Evolutionary conservation across 2,797 vertebrate species (phyloP), one percentile per base, ranked within the genome.

Genomic region (Acanthurus leucopareius): DNA sequence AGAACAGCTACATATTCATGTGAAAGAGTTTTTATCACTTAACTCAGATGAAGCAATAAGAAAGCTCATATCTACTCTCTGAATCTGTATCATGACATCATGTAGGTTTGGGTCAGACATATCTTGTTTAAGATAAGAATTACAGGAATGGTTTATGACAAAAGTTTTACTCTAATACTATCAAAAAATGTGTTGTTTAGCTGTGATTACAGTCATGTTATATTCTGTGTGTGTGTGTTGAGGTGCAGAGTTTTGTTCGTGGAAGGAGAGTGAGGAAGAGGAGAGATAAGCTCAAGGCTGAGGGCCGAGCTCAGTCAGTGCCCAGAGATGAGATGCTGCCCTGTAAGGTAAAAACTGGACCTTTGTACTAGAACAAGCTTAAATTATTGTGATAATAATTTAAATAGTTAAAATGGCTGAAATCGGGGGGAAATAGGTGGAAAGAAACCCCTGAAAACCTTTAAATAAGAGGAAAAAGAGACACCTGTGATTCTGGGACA

Each of bases 181-280:
- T 5, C 1, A 17, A 5, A 48, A 17, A 48, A 7, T 1, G 5
- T 7, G 9, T 40, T 7, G 9, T 17, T 48, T 8, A 13, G 45
- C 16, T 48, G 45, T 48, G 45, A 48, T 48, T 13, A 48, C 45
- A 49, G 48, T 49, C 8, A 16, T 22, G 38, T 45, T 44, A 40
- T 70, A 1, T 7, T 9, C 9, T 48, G n/a, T 65, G 32, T 84
- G 25, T 25, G 58, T 82, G 47, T 82, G 25, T 84, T 72, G 84
- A 97, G 96, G 95, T 97, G 58, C 96, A 97, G n/a, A 97, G 96
- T 78, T 99, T 98, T 80, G 94, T 95, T 77, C 97, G 97, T 49
- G 98, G 98, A 73, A 95, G 98, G 91, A 98, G 95, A 87, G 95
- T 97, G 87, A 97, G 97, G 90, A 98, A 97, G 92, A 98, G 96